Percentiles rank a stretch among this genome's conserved stretches.
Conservation (phyloP, 1,140 invertebrate species). For the Homalodisca vitripennis region DNA sequence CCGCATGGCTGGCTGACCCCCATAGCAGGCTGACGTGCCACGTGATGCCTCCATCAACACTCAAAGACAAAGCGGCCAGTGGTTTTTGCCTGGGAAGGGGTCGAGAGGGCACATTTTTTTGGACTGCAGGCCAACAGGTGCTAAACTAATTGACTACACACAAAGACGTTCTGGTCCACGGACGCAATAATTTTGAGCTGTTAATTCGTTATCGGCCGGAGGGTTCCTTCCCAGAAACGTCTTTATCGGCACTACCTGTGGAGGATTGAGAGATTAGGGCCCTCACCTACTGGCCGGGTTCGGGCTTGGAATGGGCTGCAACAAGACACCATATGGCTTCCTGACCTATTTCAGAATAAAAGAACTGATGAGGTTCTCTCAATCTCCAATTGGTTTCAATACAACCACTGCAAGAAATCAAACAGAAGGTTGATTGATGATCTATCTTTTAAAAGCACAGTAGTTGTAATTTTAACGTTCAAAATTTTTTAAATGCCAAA, state of each 20-base stretch:
- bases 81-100: not conserved
- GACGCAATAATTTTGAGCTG: conserved; percentile 11
- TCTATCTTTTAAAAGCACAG: too few species aligned
- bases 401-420: too few species aligned
- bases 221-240: conserved; percentile 5
- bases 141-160: conserved; percentile 22
- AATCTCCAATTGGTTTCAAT: too few species aligned
- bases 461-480: too few species aligned
- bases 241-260: conserved; percentile 12
- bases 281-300: not conserved
- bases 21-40: not conserved
- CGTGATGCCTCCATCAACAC: not conserved
- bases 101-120: conserved; percentile 2
- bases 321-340: not conserved
- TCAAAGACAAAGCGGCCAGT: not conserved
- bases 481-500: too few species aligned
- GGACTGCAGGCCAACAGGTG: not conserved
- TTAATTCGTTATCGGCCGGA: conserved; percentile 8
- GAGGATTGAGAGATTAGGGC: conserved; percentile 21
- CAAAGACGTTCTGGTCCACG: not conserved
- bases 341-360: not conserved
- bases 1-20: too few species aligned
- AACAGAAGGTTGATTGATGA: too few species aligned
- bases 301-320: not conserved
- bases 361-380: not conserved